These are phyloP conservation scores for Phalacrocorax aristotelis DNA, from an alignment of 2,113 vertebrate genomes.

Conservation along the genomic window DNA sequence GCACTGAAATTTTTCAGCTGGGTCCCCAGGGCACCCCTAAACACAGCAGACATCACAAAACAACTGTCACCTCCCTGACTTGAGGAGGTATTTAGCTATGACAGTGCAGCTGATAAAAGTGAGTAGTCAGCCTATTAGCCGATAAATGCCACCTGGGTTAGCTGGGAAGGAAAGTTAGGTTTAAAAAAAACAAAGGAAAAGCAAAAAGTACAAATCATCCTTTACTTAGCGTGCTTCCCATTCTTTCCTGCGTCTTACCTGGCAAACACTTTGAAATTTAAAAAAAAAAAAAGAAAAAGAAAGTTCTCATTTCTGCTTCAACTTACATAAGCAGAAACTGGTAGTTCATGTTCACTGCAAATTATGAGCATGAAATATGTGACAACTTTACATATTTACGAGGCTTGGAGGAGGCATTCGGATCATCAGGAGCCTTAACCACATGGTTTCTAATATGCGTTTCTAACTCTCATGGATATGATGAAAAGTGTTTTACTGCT, in stretches of 20 bases:
- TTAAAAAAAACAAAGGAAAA: neutral
- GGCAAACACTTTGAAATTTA: neutral
- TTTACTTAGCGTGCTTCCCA: neutral
- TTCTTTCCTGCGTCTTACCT: neutral
- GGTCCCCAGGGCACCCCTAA: neutral
- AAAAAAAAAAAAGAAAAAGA: neutral
- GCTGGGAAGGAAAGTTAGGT: neutral
- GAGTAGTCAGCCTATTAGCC: neutral
- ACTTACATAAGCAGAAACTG: neutral
- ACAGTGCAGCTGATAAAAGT: neutral
- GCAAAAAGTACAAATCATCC: neutral
- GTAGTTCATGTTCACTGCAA: neutral
- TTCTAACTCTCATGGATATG: neutral
- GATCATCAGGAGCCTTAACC: slow-evolving; percentile 1
- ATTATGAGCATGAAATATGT: neutral
- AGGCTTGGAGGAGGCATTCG: neutral
- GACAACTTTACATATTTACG: neutral
- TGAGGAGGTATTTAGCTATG: neutral
- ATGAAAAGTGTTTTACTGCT: slow-evolving; percentile 32
- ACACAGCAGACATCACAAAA: neutral
- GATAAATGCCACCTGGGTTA: neutral
- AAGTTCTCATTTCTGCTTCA: neutral
- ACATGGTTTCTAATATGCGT: neutral
- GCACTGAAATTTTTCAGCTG: neutral
- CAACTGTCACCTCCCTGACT: neutral